phyloP scores from a whole-genome alignment of 2,113 vertebrate genomes.

The Campylomormyrus numenius region DNA sequence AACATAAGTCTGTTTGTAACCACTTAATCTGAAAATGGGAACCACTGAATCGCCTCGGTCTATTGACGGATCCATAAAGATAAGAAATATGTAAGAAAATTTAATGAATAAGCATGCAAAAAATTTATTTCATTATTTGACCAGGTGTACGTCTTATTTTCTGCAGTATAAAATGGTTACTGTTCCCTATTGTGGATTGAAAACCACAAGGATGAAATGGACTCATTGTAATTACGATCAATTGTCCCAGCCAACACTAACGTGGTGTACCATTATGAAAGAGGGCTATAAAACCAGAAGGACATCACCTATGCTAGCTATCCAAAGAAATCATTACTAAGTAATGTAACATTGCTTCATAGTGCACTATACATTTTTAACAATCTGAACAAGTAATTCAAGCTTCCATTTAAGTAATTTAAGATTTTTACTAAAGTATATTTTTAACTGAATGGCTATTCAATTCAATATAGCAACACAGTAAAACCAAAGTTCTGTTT shows the following conservation, averaged over 20 bases:
- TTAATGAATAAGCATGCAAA: neutral
- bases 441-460: neutral
- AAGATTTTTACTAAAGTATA: slow-evolving; percentile 3
- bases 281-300: neutral
- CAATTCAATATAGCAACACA: neutral
- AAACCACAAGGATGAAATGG: neutral
- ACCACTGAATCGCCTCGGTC: neutral
- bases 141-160: neutral
- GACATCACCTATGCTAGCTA: neutral
- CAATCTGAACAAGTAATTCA: neutral
- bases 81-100: neutral
- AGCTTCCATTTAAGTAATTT: neutral
- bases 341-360: neutral
- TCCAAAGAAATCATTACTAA: neutral
- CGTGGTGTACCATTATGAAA: neutral
- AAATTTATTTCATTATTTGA: neutral
- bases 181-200: neutral
- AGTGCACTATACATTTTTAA: neutral
- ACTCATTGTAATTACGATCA: neutral
- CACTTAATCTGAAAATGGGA: neutral
- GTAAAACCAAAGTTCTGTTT: neutral
- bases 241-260: neutral
- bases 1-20: neutral
- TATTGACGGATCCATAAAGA: neutral
- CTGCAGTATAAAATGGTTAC: neutral